Base-by-base conservation (phyloP, 2,888 invertebrate species). In the Leucoma salicis region DNA sequence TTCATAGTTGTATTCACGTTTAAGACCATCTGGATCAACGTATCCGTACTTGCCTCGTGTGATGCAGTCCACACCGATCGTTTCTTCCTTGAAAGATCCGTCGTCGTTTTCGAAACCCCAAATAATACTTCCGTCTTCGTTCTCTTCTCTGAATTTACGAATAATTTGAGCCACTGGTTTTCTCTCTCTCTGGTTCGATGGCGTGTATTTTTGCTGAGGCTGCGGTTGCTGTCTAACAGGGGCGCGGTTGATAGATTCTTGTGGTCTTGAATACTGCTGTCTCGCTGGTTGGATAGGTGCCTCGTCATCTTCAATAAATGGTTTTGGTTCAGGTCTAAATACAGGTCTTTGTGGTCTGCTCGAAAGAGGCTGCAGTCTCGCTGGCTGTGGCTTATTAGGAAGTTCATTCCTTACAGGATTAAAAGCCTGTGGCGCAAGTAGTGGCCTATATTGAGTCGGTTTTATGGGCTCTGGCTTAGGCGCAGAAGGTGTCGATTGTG, bases 61-160 rank as follows among this genome's bases (percentile, higher is more conserved):
- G 46, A 94, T 78, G 65, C 95, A 95, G 75, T 96, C 95, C 8
- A 92, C 87, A 31, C 96, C 96, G 57, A 96, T 94, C 6, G 92
- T 91, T 84, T 96, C 96, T 73, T 96, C 96, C 72, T 96, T 96
- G 79, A 94, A 96, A 1, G 95, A 94, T 14, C 96, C 96, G 66
- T 96, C 96, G 62, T 96, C 96, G 72, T 96, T 96, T 78, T 96
- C 96, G 68, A 94, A 96, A 35, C 96, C 96, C 96, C 96, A 96
- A 0, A 94, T 94, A 61, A 96, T 96, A 70, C 94, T 95, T 28
- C 95, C 95, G 59, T 95, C 95, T 15, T 92, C 90, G 66, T 95
- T 95, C 74, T 96, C 95, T 31, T 95, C 95, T 37, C 94, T 92
- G 84, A 92, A 96, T 70, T 93, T 93, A 39, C 92, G 89, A 52